Conservation (phyloP, 2,113 vertebrate species). For the Ciconia stormi region DNA sequence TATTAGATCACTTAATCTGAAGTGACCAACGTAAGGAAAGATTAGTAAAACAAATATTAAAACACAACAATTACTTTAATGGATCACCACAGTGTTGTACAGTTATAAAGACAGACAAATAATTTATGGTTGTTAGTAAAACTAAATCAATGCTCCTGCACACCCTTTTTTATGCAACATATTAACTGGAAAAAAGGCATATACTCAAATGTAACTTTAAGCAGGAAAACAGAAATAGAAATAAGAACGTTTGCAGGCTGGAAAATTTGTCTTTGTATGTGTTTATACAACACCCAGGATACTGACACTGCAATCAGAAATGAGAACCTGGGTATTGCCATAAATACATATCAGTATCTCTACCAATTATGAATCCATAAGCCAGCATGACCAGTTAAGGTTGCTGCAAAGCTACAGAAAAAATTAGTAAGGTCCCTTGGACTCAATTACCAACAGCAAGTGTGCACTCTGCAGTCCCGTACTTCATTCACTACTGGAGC, state of each 20-base stretch:
- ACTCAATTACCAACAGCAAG: not conserved
- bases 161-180: not conserved
- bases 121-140: not conserved
- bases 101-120: not conserved
- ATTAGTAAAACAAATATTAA: not conserved
- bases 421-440: not conserved
- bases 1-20: not conserved
- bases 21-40: not conserved
- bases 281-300: not conserved
- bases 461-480: fast-evolving
- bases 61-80: not conserved
- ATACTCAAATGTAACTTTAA: not conserved
- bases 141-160: not conserved
- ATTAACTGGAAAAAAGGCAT: not conserved
- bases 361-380: not conserved
- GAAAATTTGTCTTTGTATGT: not conserved
- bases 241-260: not conserved
- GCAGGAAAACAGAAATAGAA: not conserved
- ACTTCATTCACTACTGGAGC: not conserved
- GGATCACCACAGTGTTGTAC: not conserved
- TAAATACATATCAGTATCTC: not conserved
- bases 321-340: not conserved
- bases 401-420: not conserved
- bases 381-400: not conserved
- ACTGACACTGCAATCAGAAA: not conserved